Conservation (phyloP, 1,140 invertebrate species). For the Zelostemma sp. region DNA sequence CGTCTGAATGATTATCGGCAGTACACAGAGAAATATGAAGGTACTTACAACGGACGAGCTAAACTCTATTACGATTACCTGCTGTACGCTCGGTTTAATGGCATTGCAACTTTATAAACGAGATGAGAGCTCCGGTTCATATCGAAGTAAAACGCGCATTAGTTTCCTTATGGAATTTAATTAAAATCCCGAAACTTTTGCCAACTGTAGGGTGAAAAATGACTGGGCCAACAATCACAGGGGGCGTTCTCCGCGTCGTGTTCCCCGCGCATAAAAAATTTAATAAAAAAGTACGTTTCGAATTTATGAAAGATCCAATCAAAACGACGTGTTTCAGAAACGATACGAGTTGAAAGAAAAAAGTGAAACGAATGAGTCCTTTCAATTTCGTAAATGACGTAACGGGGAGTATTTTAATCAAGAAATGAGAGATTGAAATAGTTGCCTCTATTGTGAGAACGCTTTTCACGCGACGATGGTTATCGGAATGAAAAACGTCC, state of each 20-base stretch:
- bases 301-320: no score
- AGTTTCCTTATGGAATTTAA: conserved; percentile 28
- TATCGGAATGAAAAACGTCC: conserved; percentile 31
- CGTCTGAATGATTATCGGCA: conserved; percentile 21
- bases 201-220: background rate
- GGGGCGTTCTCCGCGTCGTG: background rate
- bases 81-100: conserved; percentile 23
- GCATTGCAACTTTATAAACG: conserved; percentile 28
- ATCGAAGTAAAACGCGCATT: conserved; percentile 13
- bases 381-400: background rate
- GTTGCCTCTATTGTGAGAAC: conserved; percentile 12
- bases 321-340: no score
- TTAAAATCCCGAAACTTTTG: conserved; percentile 15
- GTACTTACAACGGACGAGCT: conserved; percentile 18
- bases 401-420: background rate
- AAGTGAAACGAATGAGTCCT: background rate
- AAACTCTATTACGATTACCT: conserved; percentile 31
- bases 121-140: conserved; percentile 15
- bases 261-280: no score
- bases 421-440: conserved; percentile 1
- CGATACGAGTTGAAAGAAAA: no score
- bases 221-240: background rate
- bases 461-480: conserved; percentile 26
- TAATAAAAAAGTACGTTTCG: no score
- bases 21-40: conserved; percentile 3